A percentile compares a stretch with the other conserved stretches of the same genome.
phyloP scores from a whole-genome alignment of 2,888 invertebrate species.

The Coenonympha glycerion region DNA sequence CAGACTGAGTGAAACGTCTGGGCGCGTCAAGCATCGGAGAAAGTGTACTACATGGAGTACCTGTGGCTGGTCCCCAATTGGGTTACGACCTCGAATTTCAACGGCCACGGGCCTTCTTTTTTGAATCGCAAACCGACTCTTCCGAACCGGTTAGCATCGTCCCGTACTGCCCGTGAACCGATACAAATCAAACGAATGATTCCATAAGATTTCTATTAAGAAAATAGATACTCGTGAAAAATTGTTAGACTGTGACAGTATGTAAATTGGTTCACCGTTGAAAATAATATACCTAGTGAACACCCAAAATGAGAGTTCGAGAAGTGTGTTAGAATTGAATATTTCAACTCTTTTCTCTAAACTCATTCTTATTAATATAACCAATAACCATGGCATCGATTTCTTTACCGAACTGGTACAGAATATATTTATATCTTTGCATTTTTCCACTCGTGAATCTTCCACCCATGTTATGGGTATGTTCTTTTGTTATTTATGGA shows the following conservation, averaged over 20 bases:
- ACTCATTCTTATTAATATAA: not conserved
- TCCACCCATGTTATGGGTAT: not conserved
- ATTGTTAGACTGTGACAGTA: constrained; percentile 16
- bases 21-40: constrained; percentile 68
- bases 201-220: constrained; percentile 14
- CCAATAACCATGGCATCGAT: not conserved
- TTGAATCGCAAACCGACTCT: constrained; percentile 39
- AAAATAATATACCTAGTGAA: not conserved
- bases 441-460: no score
- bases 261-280: constrained; percentile 15
- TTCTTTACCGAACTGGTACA: no score
- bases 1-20: constrained; percentile 54
- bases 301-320: not conserved
- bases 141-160: constrained; percentile 39
- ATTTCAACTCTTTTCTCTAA: no score
- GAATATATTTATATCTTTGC: not conserved
- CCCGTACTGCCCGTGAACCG: constrained; percentile 30
- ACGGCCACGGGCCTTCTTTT: constrained; percentile 56
- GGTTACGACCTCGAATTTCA: constrained; percentile 70
- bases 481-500: not conserved
- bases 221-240: constrained; percentile 11
- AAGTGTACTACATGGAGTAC: constrained; percentile 70
- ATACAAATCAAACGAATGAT: constrained; percentile 20
- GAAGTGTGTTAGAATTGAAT: no score
- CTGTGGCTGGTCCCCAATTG: constrained; percentile 67